Evolutionary conservation across 1,140 invertebrate genomes (phyloP), one percentile per base, ranked within the genome.

Genomic region (Amyelois transitella): DNA sequence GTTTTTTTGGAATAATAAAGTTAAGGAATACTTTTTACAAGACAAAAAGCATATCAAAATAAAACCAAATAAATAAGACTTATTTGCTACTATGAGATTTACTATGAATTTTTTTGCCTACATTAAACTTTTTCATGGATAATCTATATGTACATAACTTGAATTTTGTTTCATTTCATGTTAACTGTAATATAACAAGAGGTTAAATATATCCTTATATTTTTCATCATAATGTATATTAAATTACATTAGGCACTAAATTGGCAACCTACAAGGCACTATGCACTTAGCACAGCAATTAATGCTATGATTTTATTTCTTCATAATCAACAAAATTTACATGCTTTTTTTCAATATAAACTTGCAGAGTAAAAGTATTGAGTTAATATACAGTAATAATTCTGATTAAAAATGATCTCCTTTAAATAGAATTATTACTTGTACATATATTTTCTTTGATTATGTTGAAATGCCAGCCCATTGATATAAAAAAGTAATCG

Each of bases 181-280:
- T 52, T 22, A 64, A 77, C 66, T 61, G 64, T 48, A 64, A 58
- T 61, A 64, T 75, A 76, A 79, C 72, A 69, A 58, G 55, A 58
- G 65, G 61, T 62, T 69, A 72, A 73, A 71, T 62, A 76, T 72
- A 67, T 70, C 61, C 66, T 55, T 63, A 77, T 66, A 66, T 55
- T 72, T 64, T 71, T 68, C 75, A 71, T 72, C 69, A 70, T 65
- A 75, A 75, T 82, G 78, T 77, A 75, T 85, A 77, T 78, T 86
- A 88, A 69, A 83, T 75, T 86, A 86, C 76, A 77, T 86, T 88
- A 87, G 88, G 88, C 88, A 89, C 86, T 88, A 88, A 78, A 83
- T 88, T 89, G 88, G 88, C 85, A 86, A 88, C 86, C 88, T 87
- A 88, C 86, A 89, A 89, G 88, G 88, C 88, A 89, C 88, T 88